A percentile compares a stretch with the other conserved stretches of the same genome.
Evolutionary conservation across 2,113 vertebrate species (phyloP).

Genomic region (Piaya cayana): DNA sequence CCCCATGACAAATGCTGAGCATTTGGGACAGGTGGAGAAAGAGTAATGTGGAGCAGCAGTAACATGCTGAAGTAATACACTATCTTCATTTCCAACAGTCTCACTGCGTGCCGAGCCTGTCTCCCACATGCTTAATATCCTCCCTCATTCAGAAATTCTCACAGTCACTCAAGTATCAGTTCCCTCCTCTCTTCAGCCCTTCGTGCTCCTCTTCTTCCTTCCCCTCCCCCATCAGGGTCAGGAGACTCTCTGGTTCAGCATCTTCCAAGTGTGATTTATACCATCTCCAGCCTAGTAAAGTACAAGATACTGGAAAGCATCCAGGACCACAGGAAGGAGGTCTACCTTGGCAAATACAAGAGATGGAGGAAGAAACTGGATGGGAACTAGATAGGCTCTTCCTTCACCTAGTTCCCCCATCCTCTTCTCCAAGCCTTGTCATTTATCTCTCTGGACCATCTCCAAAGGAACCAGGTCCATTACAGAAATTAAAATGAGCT

Average conservation of each 20-base stretch:
- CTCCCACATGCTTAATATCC: neutral
- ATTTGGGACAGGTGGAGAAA: neutral
- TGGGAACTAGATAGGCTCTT: conserved; percentile 8
- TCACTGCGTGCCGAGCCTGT: accelerated
- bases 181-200: neutral
- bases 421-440: neutral
- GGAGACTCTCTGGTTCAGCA: neutral
- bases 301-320: neutral
- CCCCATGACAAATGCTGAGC: neutral
- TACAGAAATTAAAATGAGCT: conserved; percentile 70
- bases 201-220: neutral
- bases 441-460: conserved; percentile 51
- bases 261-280: conserved; percentile 29
- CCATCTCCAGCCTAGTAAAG: neutral
- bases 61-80: neutral
- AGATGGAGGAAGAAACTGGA: conserved; percentile 15
- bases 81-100: neutral
- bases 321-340: conserved; percentile 6
- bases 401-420: neutral
- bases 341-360: neutral
- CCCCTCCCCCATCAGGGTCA: neutral
- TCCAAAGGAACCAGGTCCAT: conserved; percentile 58
- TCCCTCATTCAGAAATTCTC: neutral
- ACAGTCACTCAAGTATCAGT: neutral
- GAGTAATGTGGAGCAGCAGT: neutral